Evolutionary conservation across 2,113 vertebrate genomes (phyloP).

Genomic region (Columba livia): DNA sequence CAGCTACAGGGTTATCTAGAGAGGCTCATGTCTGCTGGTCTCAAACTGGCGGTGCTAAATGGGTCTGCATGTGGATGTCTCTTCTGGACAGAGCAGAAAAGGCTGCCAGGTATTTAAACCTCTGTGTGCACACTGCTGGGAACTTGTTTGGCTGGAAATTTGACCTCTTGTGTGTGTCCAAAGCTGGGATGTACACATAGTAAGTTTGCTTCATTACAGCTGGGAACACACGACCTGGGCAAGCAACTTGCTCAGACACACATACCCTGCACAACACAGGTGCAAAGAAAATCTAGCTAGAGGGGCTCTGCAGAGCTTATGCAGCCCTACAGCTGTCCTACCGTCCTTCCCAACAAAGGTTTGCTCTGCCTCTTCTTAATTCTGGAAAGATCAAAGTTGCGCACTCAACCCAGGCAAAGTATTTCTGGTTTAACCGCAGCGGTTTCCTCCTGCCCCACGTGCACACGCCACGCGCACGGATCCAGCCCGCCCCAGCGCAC

Average conservation of each 20-base stretch:
- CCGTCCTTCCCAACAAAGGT: background rate
- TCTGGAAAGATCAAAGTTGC: background rate
- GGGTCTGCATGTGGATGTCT: background rate
- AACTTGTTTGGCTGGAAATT: background rate
- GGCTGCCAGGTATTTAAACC: background rate
- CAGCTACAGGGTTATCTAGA: background rate
- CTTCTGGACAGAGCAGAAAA: background rate
- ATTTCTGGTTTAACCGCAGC: background rate
- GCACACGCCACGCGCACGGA: accelerated
- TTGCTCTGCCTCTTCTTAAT: background rate
- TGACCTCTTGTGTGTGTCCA: accelerated
- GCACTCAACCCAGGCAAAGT: background rate
- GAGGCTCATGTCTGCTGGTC: background rate
- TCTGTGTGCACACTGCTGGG: background rate
- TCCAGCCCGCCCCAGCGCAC: accelerated
- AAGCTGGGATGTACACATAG: background rate
- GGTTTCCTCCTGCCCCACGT: background rate
- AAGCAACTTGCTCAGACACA: background rate
- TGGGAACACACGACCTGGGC: background rate
- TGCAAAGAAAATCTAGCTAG: background rate
- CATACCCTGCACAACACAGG: background rate
- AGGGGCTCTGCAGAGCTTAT: background rate
- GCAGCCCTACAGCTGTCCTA: background rate
- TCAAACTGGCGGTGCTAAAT: background rate
- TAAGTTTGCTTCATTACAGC: background rate